Base-by-base conservation (phyloP, 2,113 vertebrate genomes). In the Xyliphius kryptos region DNA sequence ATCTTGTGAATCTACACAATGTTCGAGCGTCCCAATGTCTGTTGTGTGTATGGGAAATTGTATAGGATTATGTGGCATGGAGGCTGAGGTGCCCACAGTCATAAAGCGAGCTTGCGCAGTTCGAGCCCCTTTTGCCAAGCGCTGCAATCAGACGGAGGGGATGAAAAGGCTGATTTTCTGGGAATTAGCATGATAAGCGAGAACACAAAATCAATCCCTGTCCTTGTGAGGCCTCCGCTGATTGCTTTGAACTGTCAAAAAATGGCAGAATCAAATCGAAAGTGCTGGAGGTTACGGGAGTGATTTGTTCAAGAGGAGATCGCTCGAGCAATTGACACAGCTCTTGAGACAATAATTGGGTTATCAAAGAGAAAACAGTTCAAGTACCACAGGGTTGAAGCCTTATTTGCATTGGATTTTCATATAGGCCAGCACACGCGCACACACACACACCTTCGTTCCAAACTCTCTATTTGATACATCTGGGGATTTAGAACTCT, bases 311-410 rank as follows among this genome's bases (percentile, higher is more conserved):
- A 95, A 97, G 95, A 97, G 97, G 95, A 94, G 95, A 97, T 97
- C 92, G 93, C 94, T 93, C 85, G 91, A 94, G 95, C 96, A 97
- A 98, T 98, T 98, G 96, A 98, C 96, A 97, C 93, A 97, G 95
- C 94, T 97, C 95, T 98, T 92, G 91, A 98, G 93, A 98, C 95
- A 96, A 97, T 98, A 98, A 98, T 98, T 98, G 94, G 95, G 96
- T 98, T 98, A 98, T 98, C 96, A 98, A 97, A 98, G 96, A 95
- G 95, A 97, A 97, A 97, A 96, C 96, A 97, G 95, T 98, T 97
- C 95, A 95, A 97, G 95, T 97, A 98, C 92, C 92, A 94, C 93
- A 88, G 92, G 93, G 94, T 91, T 89, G 90, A 95, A 93, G 91
- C 85, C 91, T 91, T 92, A 98, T 98, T 98, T 97, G 95, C 96